Percentiles rank a stretch among this genome's conserved stretches.
Conservation (phyloP, 2,888 invertebrate species). For the Oscheius sp. region DNA sequence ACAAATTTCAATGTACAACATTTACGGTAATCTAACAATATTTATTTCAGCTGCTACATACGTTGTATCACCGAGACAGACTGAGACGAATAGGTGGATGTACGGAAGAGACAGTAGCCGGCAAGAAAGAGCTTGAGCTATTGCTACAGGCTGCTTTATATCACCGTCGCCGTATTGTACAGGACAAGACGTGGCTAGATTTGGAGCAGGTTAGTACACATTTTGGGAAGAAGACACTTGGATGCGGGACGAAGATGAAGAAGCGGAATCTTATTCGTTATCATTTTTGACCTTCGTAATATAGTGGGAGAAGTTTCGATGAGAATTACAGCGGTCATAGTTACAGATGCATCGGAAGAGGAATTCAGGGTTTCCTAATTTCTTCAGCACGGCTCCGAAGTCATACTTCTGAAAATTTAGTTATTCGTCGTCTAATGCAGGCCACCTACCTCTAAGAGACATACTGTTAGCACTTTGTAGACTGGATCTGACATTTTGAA, state of each 20-base stretch:
- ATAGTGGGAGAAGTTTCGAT: conserved; percentile 30
- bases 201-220: conserved; percentile 28
- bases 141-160: conserved; percentile 18
- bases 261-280: conserved; percentile 3
- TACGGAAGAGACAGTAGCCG: conserved; percentile 14
- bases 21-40: neutral
- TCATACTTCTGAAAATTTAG: conserved; percentile 48
- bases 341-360: conserved; percentile 63
- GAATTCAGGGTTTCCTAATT: conserved; percentile 48
- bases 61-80: conserved; percentile 22
- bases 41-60: conserved; percentile 30
- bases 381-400: conserved; percentile 35
- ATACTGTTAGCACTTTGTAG: conserved; percentile 56
- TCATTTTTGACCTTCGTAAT: conserved; percentile 18
- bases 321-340: conserved; percentile 54
- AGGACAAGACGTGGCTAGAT: conserved; percentile 21
- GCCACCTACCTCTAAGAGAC: conserved; percentile 55
- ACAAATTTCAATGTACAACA: too few relatives aligned
- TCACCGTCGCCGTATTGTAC: conserved; percentile 19
- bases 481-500: conserved; percentile 39
- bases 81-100: conserved; percentile 16
- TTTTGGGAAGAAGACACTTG: neutral
- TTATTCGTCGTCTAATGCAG: neutral
- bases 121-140: conserved; percentile 21
- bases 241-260: neutral